Conservation (phyloP, 92 coral and sea anemone species). For the Chrysogorgia sp. region DNA sequence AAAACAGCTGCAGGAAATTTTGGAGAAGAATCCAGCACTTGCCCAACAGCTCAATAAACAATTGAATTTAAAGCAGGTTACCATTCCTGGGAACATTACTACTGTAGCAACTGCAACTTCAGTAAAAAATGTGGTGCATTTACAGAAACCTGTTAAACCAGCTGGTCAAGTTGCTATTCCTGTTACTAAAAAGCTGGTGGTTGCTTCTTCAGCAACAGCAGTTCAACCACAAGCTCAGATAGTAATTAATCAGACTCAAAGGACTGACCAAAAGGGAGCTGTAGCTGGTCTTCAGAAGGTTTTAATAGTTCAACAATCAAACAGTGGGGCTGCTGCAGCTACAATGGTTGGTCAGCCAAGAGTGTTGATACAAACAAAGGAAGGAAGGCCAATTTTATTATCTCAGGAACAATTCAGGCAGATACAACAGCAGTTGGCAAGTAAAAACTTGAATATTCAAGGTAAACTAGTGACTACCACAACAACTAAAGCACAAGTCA, state of each 20-base stretch:
- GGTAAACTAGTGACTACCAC: constrained; percentile 66
- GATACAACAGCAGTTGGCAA: constrained; percentile 72
- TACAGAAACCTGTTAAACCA: constrained; percentile 20
- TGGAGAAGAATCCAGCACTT: constrained; percentile 38
- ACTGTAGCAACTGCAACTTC: not conserved
- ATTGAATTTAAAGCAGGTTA: constrained; percentile 12
- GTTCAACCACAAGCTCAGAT: constrained; percentile 35
- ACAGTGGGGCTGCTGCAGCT: constrained; percentile 1
- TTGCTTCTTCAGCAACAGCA: constrained; percentile 46
- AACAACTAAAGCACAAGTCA: constrained; percentile 47
- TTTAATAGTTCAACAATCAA: constrained; percentile 89
- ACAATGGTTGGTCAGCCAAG: constrained; percentile 2
- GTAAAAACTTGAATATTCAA: constrained; percentile 34
- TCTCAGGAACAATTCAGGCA: constrained; percentile 90
- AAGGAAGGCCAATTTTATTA: constrained; percentile 85
- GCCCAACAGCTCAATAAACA: constrained; percentile 40
- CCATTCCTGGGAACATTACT: not conserved
- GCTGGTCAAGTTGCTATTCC: constrained; percentile 27
- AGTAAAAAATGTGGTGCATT: constrained; percentile 1
- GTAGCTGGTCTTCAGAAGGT: constrained; percentile 80
- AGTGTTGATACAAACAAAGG: constrained; percentile 69
- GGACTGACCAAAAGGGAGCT: constrained; percentile 65
- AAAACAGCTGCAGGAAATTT: constrained; percentile 31
- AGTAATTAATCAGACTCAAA: constrained; percentile 48
- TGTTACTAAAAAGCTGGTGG: constrained; percentile 38